Evolutionary conservation across 2,113 vertebrate genomes (phyloP).

Genomic region (Dissostichus mawsoni): DNA sequence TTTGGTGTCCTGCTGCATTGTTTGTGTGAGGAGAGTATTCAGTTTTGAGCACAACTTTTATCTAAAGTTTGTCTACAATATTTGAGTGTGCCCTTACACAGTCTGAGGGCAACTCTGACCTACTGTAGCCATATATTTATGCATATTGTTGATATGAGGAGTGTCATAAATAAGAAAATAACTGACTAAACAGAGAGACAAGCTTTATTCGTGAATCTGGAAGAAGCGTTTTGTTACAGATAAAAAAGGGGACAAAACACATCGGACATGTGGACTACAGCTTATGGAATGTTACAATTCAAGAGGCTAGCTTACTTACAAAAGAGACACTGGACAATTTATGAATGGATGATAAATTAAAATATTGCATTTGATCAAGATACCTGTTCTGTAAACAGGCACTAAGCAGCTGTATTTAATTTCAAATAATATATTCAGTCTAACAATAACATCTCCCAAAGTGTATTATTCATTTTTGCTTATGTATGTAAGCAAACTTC

Average conservation of each 20-base stretch:
- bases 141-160: background rate
- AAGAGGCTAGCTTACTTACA: constrained; percentile 58
- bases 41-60: background rate
- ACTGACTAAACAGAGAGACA: constrained; percentile 50
- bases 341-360: constrained; percentile 50
- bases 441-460: constrained; percentile 47
- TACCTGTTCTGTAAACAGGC: constrained; percentile 56
- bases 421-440: constrained; percentile 55
- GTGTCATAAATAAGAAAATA: constrained; percentile 50
- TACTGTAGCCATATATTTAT: background rate
- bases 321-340: constrained; percentile 47
- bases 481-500: constrained; percentile 52
- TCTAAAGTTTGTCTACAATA: constrained; percentile 33
- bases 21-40: background rate
- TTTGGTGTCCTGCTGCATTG: constrained; percentile 7
- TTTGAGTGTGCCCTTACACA: background rate
- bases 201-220: constrained; percentile 76
- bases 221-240: constrained; percentile 63
- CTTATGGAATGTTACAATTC: constrained; percentile 78
- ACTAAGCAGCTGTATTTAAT: constrained; percentile 54
- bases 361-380: constrained; percentile 76
- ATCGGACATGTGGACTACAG: constrained; percentile 54
- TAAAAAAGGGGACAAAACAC: constrained; percentile 59
- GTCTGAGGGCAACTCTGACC: background rate
- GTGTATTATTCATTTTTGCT: constrained; percentile 47